Evolutionary conservation across 2,888 invertebrate genomes (phyloP), one percentile per base, ranked within the genome.

Genomic region (Aromia moschata): DNA sequence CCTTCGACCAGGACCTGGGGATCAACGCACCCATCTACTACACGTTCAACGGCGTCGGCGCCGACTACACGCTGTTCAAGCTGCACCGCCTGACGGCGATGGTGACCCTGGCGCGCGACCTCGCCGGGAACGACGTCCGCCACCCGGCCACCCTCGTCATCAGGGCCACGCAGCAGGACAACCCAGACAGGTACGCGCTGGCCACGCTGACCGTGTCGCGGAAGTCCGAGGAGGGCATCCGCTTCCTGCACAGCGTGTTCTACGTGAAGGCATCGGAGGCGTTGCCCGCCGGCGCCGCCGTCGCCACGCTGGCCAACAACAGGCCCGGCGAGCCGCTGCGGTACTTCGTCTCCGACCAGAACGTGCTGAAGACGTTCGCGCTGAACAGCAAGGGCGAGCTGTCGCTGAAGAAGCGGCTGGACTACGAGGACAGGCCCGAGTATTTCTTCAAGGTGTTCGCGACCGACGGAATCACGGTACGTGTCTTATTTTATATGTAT

Each of bases 401-500:
- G 43, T 84, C 92, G 11, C 82, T 95, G 54, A 86, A 87, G 56
- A 87, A 88, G 54, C 83, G 88, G 11, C 81, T 95, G 52, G 94
- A 95, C 83, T 94, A 88, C 77, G 95, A 95, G 79, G 85, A 86
- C 33, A 82, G 84, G 56, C 86, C 87, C 31, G 84, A 84, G 25
- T 93, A 93, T 77, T 83, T 86, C 57, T 92, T 95, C 78, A 87
- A 90, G 71, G 91, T 93, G 36, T 88, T 90, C 79, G 93, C 92
- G 46, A 91, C 93, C 0, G 94, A 95, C 79, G 91, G 91, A 11
- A 77, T 83, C 62, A 86, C 89, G 69, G 91, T 91, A 77, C 82
- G 85, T 78, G 12, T 12, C 20, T 14, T 30, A 16, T 56, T 37
- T 36, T 14, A 7, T 7, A 3, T 43, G 4, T 10, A 20, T 16